phyloP scores from a whole-genome alignment of 64 coral and sea anemone species.

The Actinia equina region DNA sequence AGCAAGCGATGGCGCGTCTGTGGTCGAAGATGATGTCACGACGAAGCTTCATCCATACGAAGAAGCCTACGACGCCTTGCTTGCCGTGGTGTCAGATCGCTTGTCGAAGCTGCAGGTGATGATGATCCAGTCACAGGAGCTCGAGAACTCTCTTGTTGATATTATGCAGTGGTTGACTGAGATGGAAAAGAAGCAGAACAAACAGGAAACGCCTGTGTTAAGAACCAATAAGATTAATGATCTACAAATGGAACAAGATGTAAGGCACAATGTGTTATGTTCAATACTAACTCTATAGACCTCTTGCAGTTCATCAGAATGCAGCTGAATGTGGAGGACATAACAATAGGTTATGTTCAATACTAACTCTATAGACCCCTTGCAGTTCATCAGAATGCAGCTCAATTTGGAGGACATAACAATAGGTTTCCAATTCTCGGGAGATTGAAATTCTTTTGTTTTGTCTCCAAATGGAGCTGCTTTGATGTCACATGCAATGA shows the following conservation, averaged over 20 bases:
- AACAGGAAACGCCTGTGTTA: constrained; percentile 63
- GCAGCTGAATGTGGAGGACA: no score
- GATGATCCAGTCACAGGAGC: constrained; percentile 65
- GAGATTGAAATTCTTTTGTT: no score
- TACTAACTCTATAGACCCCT: no score
- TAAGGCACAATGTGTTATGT: neutral
- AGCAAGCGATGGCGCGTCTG: constrained; percentile 45
- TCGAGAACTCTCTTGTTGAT: constrained; percentile 65
- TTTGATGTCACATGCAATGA: no score
- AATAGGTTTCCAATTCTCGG: no score
- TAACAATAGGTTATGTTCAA: no score
- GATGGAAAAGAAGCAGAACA: constrained; percentile 53
- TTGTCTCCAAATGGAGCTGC: no score
- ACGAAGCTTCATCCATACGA: constrained; percentile 73
- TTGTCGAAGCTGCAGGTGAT: constrained; percentile 62
- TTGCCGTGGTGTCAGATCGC: constrained; percentile 67
- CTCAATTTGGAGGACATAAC: no score
- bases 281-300: no score
- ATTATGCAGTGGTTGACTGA: constrained; percentile 72
- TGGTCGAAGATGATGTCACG: constrained; percentile 36
- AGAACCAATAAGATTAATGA: constrained; percentile 56
- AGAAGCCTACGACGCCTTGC: constrained; percentile 70
- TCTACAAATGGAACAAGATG: constrained; percentile 72
- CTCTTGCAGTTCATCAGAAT: no score
- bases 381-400: no score